Conservation (phyloP, 2,797 vertebrate genomes). For the Eulemur coronatus region DNA sequence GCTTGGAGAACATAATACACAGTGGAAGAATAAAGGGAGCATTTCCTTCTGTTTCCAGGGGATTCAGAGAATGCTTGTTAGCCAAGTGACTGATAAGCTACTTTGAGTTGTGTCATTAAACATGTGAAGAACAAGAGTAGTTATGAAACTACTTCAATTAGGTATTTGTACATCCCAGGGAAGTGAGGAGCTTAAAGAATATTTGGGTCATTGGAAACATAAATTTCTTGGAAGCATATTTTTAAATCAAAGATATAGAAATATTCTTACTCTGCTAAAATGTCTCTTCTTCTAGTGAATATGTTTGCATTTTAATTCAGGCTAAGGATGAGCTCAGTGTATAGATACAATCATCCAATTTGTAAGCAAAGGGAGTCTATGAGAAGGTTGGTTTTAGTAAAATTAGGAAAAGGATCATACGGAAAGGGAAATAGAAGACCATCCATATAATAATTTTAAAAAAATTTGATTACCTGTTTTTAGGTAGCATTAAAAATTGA, state of each 20-base stretch:
- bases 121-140: background rate
- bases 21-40: background rate
- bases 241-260: constrained; percentile 46
- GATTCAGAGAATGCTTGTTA: constrained; percentile 57
- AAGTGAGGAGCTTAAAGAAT: constrained; percentile 5
- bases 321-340: background rate
- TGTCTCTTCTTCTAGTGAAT: constrained; percentile 58
- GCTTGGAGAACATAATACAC: background rate
- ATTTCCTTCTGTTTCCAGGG: background rate
- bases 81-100: background rate
- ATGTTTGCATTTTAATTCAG: constrained; percentile 55
- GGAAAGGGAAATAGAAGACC: background rate
- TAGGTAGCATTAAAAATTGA: background rate
- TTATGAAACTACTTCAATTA: constrained; percentile 56
- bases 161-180: background rate
- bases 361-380: background rate
- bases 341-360: background rate
- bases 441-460: background rate
- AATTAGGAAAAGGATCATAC: background rate
- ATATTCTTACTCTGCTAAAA: constrained; percentile 30
- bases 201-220: constrained; percentile 56
- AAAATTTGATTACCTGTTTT: background rate
- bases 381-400: background rate
- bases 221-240: constrained; percentile 3
- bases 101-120: constrained; percentile 22